Evolutionary conservation across 2,888 invertebrate species (phyloP).

Genomic region (Oxystoma pomonae): DNA sequence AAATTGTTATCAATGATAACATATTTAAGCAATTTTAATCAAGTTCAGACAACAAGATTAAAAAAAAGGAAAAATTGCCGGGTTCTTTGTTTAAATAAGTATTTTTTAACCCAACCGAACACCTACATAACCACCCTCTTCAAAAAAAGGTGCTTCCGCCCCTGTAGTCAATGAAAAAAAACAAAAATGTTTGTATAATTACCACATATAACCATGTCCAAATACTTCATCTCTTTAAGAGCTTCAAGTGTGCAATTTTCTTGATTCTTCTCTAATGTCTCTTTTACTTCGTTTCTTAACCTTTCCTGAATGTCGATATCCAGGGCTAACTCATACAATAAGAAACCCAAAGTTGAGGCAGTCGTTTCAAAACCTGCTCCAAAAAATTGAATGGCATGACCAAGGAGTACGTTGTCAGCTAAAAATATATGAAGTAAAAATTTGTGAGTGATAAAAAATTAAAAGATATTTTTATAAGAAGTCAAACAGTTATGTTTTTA

Average conservation of each 20-base stretch:
- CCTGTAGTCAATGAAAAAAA: no score
- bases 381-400: constrained; percentile 46
- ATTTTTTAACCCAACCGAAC: no score
- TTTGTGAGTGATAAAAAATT: no score
- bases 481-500: no score
- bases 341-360: constrained; percentile 54
- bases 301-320: constrained; percentile 52
- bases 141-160: no score
- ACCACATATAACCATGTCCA: constrained; percentile 37
- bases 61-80: no score
- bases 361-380: constrained; percentile 61
- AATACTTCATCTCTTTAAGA: constrained; percentile 53
- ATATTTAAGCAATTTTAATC: no score
- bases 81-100: no score
- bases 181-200: neutral
- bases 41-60: no score
- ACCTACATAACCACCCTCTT: no score
- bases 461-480: no score
- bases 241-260: constrained; percentile 50
- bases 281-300: constrained; percentile 50
- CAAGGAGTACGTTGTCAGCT: constrained; percentile 24
- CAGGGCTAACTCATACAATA: constrained; percentile 54
- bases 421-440: constrained; percentile 13
- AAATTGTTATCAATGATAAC: no score
- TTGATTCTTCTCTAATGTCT: constrained; percentile 42